phyloP scores from a whole-genome alignment of 1,140 invertebrate species.

The Micrasema minimum region DNA sequence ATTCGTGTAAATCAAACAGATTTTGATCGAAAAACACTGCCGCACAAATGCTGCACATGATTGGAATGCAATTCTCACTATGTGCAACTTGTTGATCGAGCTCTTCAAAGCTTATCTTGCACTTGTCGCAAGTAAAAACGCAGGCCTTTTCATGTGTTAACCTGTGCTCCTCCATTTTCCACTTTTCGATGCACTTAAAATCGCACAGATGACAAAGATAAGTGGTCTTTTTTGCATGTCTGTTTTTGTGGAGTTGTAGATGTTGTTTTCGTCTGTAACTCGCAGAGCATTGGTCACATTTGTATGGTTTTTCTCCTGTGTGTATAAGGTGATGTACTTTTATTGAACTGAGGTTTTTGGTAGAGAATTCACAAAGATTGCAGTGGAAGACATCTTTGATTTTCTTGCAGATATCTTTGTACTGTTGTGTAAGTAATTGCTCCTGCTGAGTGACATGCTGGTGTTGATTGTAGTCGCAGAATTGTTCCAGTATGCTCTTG shows the following conservation, averaged over 20 bases:
- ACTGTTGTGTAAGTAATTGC: not conserved
- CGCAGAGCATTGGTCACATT: slow-evolving; percentile 8
- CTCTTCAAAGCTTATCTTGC: slow-evolving; percentile 7
- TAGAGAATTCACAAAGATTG: slow-evolving; percentile 10
- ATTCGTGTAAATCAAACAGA: not conserved
- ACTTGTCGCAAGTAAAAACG: not conserved
- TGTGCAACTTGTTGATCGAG: not conserved
- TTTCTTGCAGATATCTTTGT: slow-evolving; percentile 20
- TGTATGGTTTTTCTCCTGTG: slow-evolving; percentile 16
- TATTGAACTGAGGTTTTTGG: slow-evolving; percentile 7
- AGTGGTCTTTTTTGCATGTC: slow-evolving; percentile 1
- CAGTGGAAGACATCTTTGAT: slow-evolving; percentile 8
- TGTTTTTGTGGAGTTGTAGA: slow-evolving; percentile 4
- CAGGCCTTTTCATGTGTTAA: not conserved
- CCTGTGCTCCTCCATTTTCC: slow-evolving; percentile 14
- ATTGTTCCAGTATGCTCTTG: slow-evolving; percentile 14
- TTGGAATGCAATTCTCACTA: not conserved
- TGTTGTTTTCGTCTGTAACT: slow-evolving; percentile 20
- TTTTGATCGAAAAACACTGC: slow-evolving; percentile 12
- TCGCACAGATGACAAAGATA: slow-evolving; percentile 26
- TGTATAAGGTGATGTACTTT: slow-evolving; percentile 20
- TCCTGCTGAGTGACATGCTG: slow-evolving; percentile 6
- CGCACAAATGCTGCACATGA: slow-evolving; percentile 10
- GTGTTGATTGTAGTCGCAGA: slow-evolving; percentile 11
- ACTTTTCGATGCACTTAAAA: slow-evolving; percentile 10